These are phyloP conservation scores for Pelagia noctiluca DNA, from an alignment of 30 jellyfish, hydroid and myxozoan species.

Conservation along the genomic window DNA sequence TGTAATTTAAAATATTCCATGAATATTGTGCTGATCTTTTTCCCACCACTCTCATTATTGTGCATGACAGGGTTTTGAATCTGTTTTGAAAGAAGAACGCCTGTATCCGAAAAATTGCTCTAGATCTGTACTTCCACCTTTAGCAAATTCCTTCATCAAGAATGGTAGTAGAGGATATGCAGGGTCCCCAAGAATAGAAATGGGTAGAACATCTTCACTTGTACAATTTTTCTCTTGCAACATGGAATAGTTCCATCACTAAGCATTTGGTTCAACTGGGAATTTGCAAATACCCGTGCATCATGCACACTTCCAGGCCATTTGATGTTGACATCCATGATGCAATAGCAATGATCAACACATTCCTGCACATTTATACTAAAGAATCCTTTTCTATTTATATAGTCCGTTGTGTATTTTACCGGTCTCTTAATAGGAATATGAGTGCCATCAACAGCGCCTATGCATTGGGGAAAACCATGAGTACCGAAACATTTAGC, in stretches of 20 bases:
- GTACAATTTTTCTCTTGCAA: constrained; percentile 14
- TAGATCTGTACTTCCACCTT: constrained; percentile 30
- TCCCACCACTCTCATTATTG: constrained; percentile 3
- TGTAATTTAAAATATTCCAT: neutral
- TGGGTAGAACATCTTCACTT: constrained; percentile 23
- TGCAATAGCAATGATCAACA: neutral
- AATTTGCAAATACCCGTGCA: constrained; percentile 27
- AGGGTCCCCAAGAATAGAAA: constrained; percentile 49
- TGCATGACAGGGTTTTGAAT: neutral
- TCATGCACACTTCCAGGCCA: constrained; percentile 47
- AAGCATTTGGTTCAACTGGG: constrained; percentile 12
- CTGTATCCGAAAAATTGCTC: constrained; percentile 15
- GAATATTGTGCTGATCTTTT: too few relatives aligned
- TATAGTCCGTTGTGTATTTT: neutral
- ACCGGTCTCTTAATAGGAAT: constrained; percentile 10
- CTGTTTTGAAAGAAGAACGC: constrained; percentile 12
- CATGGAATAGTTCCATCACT: constrained; percentile 47
- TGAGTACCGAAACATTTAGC: neutral
- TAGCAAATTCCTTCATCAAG: constrained; percentile 51
- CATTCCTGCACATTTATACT: too few relatives aligned
- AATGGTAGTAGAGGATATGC: constrained; percentile 41
- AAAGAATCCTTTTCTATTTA: neutral
- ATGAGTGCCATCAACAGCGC: neutral
- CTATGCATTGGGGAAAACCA: neutral
- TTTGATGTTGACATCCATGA: constrained; percentile 3